Percentiles rank a stretch among this genome's conserved stretches.
These are phyloP conservation scores for Scaptomyza pallida DNA, from an alignment of 1,140 invertebrate species.

Conservation along the genomic window DNA sequence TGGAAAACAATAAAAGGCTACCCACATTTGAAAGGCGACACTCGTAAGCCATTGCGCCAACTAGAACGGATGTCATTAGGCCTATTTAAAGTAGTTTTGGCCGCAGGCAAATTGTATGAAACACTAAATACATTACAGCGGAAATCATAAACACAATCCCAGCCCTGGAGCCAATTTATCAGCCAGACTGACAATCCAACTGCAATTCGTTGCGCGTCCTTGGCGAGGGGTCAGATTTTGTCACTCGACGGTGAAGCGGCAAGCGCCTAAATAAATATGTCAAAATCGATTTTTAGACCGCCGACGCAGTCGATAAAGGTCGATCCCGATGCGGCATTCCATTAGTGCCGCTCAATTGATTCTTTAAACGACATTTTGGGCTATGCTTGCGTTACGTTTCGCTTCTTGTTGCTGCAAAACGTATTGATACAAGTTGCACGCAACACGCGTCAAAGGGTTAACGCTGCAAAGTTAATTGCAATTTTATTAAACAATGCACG, in stretches of 20 bases:
- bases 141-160: slow-evolving; percentile 50
- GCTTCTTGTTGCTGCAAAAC: not conserved
- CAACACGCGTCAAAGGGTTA: slow-evolving; percentile 22
- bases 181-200: slow-evolving; percentile 32
- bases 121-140: slow-evolving; percentile 10
- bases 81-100: slow-evolving; percentile 72
- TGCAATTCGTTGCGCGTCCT: slow-evolving; percentile 66
- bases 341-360: slow-evolving; percentile 74
- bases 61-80: slow-evolving; percentile 76
- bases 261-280: slow-evolving; percentile 72
- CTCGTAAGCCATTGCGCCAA: slow-evolving; percentile 13
- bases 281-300: slow-evolving; percentile 60
- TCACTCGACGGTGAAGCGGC: slow-evolving; percentile 7
- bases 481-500: too few species aligned
- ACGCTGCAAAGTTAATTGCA: not conserved
- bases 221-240: slow-evolving; percentile 58
- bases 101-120: slow-evolving; percentile 46
- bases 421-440: slow-evolving; percentile 16
- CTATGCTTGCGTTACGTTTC: slow-evolving; percentile 21
- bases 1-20: slow-evolving; percentile 78
- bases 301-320: slow-evolving; percentile 54
- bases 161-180: slow-evolving; percentile 42
- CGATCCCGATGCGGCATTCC: slow-evolving; percentile 18
- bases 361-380: slow-evolving; percentile 45
- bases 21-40: slow-evolving; percentile 54